Conservation (phyloP, 2,797 vertebrate genomes). For the Hephaestus fuliginosus region DNA sequence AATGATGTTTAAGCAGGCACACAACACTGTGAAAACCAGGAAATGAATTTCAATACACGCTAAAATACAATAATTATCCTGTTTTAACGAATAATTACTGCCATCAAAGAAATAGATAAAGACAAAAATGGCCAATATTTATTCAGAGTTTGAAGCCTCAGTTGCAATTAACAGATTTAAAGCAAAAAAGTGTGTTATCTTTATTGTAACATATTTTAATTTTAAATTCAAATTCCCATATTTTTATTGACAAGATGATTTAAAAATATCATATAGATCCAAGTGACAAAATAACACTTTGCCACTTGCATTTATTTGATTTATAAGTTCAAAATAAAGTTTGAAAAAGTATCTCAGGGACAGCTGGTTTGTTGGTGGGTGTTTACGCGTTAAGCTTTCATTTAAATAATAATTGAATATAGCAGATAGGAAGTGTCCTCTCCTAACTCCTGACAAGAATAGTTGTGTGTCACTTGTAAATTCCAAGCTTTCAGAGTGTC, state of each 20-base stretch:
- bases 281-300: neutral
- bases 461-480: constrained; percentile 74
- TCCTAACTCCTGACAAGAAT: constrained; percentile 34
- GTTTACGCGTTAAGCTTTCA: constrained; percentile 8
- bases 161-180: neutral
- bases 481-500: constrained; percentile 84
- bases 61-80: neutral
- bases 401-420: constrained; percentile 48
- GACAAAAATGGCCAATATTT: neutral
- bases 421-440: constrained; percentile 52
- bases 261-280: neutral
- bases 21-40: neutral
- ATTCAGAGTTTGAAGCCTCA: neutral
- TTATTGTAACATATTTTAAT: neutral
- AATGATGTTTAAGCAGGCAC: neutral
- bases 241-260: neutral
- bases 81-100: neutral
- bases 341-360: neutral
- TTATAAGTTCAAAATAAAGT: neutral
- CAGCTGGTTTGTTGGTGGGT: neutral
- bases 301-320: neutral
- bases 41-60: neutral
- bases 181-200: neutral
- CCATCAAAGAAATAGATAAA: neutral
- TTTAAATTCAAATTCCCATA: neutral